Conservation (phyloP, 2,113 vertebrate species). For the Nesoenas mayeri region DNA sequence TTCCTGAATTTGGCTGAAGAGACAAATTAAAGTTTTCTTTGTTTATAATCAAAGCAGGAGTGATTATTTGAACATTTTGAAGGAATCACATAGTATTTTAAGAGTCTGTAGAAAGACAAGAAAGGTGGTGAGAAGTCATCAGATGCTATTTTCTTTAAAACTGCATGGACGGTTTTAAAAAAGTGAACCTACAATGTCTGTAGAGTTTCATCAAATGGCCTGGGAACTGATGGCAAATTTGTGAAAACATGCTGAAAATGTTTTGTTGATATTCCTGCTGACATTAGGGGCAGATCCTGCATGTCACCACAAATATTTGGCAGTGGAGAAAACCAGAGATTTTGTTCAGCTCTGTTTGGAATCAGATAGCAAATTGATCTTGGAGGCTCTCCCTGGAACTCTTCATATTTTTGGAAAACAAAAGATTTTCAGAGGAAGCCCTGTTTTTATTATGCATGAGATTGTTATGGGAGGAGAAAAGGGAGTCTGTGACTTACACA, state of each 20-base stretch:
- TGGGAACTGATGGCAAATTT: slow-evolving; percentile 72
- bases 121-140: slow-evolving; percentile 48
- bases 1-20: slow-evolving; percentile 67
- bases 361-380: slow-evolving; percentile 69
- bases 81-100: slow-evolving; percentile 35
- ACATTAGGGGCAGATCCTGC: slow-evolving; percentile 75
- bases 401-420: slow-evolving; percentile 70
- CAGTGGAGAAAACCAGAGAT: slow-evolving; percentile 65
- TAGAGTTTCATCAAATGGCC: slow-evolving; percentile 67
- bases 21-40: slow-evolving; percentile 63
- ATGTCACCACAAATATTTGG: slow-evolving; percentile 78
- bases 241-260: slow-evolving; percentile 73
- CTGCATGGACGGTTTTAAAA: slow-evolving; percentile 37
- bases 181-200: slow-evolving; percentile 42
- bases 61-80: slow-evolving; percentile 59
- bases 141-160: slow-evolving; percentile 28
- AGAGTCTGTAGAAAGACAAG: slow-evolving; percentile 36
- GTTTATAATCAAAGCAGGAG: slow-evolving; percentile 63
- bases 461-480: slow-evolving; percentile 68
- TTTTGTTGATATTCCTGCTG: slow-evolving; percentile 72
- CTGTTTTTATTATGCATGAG: slow-evolving; percentile 68
- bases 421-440: slow-evolving; percentile 67
- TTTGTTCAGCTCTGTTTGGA: slow-evolving; percentile 67
- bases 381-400: slow-evolving; percentile 61
- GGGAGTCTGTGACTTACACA: slow-evolving; percentile 43